These are phyloP conservation scores for Papilio dardanus DNA, from an alignment of 1,140 invertebrate species.

Conservation along the genomic window DNA sequence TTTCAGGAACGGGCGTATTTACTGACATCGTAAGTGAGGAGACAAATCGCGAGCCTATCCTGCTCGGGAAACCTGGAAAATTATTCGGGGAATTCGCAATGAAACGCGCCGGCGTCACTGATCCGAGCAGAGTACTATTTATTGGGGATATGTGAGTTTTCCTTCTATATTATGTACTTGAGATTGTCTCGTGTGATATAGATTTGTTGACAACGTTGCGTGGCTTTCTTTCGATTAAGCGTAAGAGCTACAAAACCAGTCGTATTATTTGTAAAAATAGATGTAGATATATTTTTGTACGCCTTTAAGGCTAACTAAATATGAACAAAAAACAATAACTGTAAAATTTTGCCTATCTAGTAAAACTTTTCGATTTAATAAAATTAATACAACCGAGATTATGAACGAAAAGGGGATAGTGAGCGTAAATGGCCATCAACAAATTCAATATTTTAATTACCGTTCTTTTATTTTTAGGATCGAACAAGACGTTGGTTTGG, in stretches of 20 bases:
- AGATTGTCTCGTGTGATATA: neutral
- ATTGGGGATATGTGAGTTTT: conserved; percentile 84
- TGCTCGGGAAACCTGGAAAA: conserved; percentile 82
- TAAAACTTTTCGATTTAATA: too few species aligned
- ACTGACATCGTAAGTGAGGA: conserved; percentile 74
- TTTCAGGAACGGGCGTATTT: conserved; percentile 79
- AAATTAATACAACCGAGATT: too few species aligned
- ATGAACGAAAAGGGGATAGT: too few species aligned
- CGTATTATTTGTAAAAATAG: too few species aligned
- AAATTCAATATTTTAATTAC: conserved; percentile 2
- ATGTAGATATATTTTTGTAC: too few species aligned
- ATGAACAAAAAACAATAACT: too few species aligned
- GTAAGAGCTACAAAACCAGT: too few species aligned
- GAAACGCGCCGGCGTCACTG: conserved; percentile 68
- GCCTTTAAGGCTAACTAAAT: too few species aligned
- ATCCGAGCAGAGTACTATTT: conserved; percentile 83
- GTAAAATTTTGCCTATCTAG: too few species aligned
- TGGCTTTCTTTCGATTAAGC: neutral
- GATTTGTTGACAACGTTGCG: neutral
- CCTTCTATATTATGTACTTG: conserved; percentile 4
- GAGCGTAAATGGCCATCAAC: too few species aligned
- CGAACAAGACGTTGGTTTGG: conserved; percentile 83
- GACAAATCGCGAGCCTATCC: conserved; percentile 67
- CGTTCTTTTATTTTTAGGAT: conserved; percentile 66
- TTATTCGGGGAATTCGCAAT: conserved; percentile 77